Evolutionary conservation across 2,888 invertebrate species (phyloP).

Genomic region (Gonocerus acuteangulatus): DNA sequence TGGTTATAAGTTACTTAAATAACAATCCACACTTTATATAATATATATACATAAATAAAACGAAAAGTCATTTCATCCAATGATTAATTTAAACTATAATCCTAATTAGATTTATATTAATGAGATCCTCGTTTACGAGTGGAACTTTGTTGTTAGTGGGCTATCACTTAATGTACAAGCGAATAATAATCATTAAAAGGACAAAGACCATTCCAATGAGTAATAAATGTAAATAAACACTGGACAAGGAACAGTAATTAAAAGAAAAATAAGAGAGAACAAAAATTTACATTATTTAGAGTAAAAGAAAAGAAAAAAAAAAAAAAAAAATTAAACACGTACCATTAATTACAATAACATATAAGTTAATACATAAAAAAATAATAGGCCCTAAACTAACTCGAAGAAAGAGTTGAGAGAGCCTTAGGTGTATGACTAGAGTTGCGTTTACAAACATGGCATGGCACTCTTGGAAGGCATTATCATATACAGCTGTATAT

Average conservation of each 20-base stretch:
- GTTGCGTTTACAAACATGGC: slow-evolving; percentile 14
- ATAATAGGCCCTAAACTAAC: slow-evolving; percentile 16
- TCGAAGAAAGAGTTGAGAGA: slow-evolving; percentile 5
- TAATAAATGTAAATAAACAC: slow-evolving; percentile 3
- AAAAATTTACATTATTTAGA: not conserved
- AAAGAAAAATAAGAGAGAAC: slow-evolving; percentile 3
- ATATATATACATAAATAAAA: slow-evolving; percentile 13
- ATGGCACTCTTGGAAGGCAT: slow-evolving; percentile 23
- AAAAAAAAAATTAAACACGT: slow-evolving; percentile 3
- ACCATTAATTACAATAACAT: slow-evolving; percentile 13
- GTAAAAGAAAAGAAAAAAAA: not conserved
- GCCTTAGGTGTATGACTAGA: slow-evolving; percentile 18
- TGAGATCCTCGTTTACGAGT: slow-evolving; percentile 25
- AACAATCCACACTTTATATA: not conserved
- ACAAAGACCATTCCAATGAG: no score
- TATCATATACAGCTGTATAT: no score
- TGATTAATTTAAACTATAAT: slow-evolving; percentile 3
- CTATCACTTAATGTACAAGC: no score
- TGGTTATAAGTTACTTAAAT: no score
- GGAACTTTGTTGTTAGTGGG: slow-evolving; percentile 8
- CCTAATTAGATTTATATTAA: slow-evolving; percentile 7
- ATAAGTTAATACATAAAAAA: slow-evolving; percentile 25
- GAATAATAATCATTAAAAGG: no score
- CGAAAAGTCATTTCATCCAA: no score
- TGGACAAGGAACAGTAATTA: slow-evolving; percentile 18